Base-by-base conservation (phyloP, 2,113 vertebrate genomes). In the Gasterosteus nipponicus region DNA sequence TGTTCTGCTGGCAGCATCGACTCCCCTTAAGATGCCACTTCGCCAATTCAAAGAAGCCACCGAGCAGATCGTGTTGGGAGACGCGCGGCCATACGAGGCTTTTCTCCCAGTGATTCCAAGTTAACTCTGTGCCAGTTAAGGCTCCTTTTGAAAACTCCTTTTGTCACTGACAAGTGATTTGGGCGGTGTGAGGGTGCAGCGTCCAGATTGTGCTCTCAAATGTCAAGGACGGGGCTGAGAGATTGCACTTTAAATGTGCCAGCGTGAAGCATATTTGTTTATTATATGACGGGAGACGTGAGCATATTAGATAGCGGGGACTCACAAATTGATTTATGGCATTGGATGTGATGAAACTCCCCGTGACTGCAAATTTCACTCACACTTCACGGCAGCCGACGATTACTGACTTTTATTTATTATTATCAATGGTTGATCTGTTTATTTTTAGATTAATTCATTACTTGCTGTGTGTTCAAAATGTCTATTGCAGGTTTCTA, bases 101-200 rank as follows among this genome's bases (percentile, higher is more conserved):
- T 78, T 82, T 82, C 71, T 71, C 65, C 41, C 69, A 66, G 75
- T 57, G 75, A 82, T 80, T 91, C 89, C 89, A 92, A 78, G 66
- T 78, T 77, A 80, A 87, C 66, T 77, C 68, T 72, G 78, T 84
- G 87, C 82, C 85, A 89, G 85, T 83, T 85, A 82, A 80, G 42
- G 86, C 80, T 88, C 71, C 78, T 86, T 57, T 80, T 86, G 75
- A 82, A 86, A 87, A 71, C 75, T 77, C 72, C 51, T 39, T 42
- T 44, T 83, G 56, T 59, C 61, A 38, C 78, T 87, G 87, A 83
- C 86, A 91, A 87, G 69, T 84, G 61, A 86, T 85, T 68, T 65
- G 67, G 22, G 57, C 7, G 22, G 35, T 58, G 75, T 44, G 33
- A 80, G 80, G 73, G 71, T 65, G 69, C 75, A 80, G 75, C 71